A percentile compares a stretch with the other conserved stretches of the same genome.
Conservation (phyloP, 2,888 invertebrate species). For the Drosophila paucipuncta region DNA sequence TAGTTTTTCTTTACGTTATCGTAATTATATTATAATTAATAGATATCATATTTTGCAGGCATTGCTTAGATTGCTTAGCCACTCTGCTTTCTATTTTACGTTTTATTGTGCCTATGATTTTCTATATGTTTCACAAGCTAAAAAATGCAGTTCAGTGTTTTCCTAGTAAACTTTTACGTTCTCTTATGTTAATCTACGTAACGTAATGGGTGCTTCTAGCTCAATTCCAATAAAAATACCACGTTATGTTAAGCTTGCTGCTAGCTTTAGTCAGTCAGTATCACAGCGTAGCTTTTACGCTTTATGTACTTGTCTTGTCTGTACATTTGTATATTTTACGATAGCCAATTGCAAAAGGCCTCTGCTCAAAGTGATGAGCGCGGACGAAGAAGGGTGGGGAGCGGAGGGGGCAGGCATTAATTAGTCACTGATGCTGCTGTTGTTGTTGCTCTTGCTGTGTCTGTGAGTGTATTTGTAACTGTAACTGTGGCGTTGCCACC, state of each 20-base stretch:
- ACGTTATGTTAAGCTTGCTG: neutral
- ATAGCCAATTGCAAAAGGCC: constrained; percentile 46
- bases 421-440: constrained; percentile 29
- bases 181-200: neutral
- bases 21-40: too few relatives aligned
- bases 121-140: too few relatives aligned
- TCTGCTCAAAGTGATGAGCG: neutral
- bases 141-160: too few relatives aligned
- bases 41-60: too few relatives aligned
- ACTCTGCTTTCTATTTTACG: too few relatives aligned
- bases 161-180: neutral
- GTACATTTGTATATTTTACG: neutral
- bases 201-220: neutral
- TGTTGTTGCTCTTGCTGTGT: neutral
- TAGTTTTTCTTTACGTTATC: too few relatives aligned
- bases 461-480: constrained; percentile 5
- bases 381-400: neutral
- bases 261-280: neutral
- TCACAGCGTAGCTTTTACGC: neutral
- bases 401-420: constrained; percentile 29
- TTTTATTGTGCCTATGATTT: too few relatives aligned
- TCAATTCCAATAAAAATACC: neutral
- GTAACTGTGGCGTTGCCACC: constrained; percentile 30
- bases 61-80: too few relatives aligned
- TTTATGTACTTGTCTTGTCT: neutral